Percentiles rank a stretch among this genome's conserved stretches.
These are phyloP conservation scores for Melipona beecheii DNA, from an alignment of 2,888 invertebrate genomes.

Conservation along the genomic window DNA sequence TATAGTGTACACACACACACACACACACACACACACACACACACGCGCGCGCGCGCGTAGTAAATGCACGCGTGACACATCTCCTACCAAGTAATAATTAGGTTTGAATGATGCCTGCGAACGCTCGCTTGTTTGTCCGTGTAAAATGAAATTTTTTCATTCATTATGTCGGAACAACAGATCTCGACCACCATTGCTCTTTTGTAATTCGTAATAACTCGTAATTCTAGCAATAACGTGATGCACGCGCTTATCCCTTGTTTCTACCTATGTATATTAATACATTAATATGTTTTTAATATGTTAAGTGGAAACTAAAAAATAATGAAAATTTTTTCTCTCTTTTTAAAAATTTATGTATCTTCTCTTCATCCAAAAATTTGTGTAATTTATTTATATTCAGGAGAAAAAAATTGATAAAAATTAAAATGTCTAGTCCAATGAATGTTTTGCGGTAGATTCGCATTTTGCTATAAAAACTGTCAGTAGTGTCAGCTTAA, in stretches of 20 bases:
- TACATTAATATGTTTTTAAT: neutral
- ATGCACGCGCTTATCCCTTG: no score
- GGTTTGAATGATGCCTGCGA: constrained; percentile 1
- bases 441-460: neutral
- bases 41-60: no score
- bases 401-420: neutral
- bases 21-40: no score
- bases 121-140: neutral
- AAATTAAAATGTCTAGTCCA: neutral
- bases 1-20: no score
- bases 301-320: neutral
- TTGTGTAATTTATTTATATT: neutral
- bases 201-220: neutral
- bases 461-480: neutral
- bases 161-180: neutral
- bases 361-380: no score
- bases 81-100: constrained; percentile 40
- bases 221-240: neutral
- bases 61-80: constrained; percentile 37
- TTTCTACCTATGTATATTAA: neutral
- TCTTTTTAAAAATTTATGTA: neutral
- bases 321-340: neutral
- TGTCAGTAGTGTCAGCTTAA: no score
- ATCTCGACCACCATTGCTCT: neutral
- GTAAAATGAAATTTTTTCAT: constrained; percentile 30